Evolutionary conservation across 2,797 vertebrate species (phyloP).

Genomic region (Chiloscyllium punctatum): DNA sequence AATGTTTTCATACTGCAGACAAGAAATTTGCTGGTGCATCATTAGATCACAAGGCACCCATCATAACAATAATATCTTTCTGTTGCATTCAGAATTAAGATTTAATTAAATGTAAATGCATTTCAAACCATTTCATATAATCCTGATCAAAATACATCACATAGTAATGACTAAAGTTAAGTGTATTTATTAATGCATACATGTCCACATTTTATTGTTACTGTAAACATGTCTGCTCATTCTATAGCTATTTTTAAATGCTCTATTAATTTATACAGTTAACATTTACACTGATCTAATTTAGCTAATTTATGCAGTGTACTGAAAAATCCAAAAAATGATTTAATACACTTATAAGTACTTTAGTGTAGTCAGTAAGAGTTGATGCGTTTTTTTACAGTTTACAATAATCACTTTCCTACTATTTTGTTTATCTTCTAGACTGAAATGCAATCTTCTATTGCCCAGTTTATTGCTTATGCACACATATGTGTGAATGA

Average conservation of each 20-base stretch:
- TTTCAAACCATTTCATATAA: background rate
- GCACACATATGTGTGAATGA: conserved; percentile 63
- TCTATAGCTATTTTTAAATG: background rate
- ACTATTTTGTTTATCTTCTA: conserved; percentile 44
- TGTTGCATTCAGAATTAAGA: background rate
- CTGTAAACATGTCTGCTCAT: too few relatives aligned
- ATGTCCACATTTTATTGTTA: background rate
- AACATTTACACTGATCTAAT: background rate
- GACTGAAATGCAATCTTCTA: conserved; percentile 57
- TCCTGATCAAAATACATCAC: background rate
- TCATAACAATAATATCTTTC: background rate
- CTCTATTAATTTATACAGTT: background rate
- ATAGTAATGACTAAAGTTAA: background rate
- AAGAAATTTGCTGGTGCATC: background rate
- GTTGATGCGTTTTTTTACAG: background rate
- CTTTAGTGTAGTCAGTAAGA: background rate
- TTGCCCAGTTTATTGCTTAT: conserved; percentile 64
- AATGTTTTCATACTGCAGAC: background rate
- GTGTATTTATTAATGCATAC: conserved; percentile 10
- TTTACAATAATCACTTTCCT: conserved; percentile 23
- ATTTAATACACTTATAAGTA: background rate
- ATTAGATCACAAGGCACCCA: background rate
- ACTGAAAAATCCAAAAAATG: background rate
- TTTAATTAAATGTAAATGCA: background rate
- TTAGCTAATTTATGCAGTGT: background rate